Conservation (phyloP, 2,888 invertebrate species). For the Drosophila longiperda region DNA sequence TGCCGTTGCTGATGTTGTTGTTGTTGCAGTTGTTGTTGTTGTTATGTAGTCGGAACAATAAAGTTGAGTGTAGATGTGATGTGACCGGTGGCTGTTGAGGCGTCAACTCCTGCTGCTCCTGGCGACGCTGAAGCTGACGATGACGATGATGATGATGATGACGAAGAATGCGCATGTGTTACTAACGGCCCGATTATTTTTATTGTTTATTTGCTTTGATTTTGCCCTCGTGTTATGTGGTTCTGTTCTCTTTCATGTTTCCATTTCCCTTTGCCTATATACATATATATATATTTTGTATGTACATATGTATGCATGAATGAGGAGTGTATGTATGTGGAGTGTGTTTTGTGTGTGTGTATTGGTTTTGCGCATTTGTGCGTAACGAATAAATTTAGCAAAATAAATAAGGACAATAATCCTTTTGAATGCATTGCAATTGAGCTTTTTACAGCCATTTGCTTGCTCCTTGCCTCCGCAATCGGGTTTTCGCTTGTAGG, state of each 20-base stretch:
- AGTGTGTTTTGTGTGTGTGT: constrained; percentile 33
- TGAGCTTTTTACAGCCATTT: constrained; percentile 77
- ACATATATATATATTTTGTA: not conserved
- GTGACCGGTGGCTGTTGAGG: constrained; percentile 54
- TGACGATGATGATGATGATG: constrained; percentile 38
- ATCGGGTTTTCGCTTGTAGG: constrained; percentile 28
- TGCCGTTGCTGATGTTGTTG: constrained; percentile 22
- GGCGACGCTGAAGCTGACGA: not conserved
- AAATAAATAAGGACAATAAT: constrained; percentile 82
- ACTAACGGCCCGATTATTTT: constrained; percentile 78
- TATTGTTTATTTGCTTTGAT: constrained; percentile 80
- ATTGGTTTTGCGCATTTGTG: constrained; percentile 73
- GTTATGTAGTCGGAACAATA: constrained; percentile 64
- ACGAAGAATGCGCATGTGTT: constrained; percentile 79
- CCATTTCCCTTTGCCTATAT: constrained; percentile 52
- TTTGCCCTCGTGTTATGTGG: constrained; percentile 53
- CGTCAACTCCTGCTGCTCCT: constrained; percentile 34
- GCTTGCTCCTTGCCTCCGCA: constrained; percentile 32
- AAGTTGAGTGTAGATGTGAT: constrained; percentile 52
- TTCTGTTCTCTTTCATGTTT: constrained; percentile 67
- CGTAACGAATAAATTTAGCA: constrained; percentile 81
- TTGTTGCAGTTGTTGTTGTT: constrained; percentile 33
- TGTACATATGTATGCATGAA: constrained; percentile 8
- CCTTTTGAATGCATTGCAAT: constrained; percentile 80
- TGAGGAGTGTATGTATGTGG: constrained; percentile 27